Evolutionary conservation across 2,797 vertebrate species (phyloP), one percentile per base, ranked within the genome.

Genomic region (Schizopygopsis pylzovi): DNA sequence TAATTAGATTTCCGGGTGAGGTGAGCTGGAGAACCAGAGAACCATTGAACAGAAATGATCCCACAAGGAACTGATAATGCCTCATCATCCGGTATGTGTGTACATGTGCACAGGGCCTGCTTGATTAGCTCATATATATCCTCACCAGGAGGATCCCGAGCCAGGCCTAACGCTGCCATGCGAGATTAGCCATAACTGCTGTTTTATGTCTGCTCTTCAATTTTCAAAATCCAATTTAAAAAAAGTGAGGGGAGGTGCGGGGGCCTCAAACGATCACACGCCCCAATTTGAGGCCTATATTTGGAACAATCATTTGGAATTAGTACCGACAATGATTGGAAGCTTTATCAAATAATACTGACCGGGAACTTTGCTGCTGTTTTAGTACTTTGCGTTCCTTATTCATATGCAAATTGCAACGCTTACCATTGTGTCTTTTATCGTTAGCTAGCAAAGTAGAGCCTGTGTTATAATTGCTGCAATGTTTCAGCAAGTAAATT

Each of bases 141-240:
- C 45, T 81, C 83, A 59, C 65, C 86, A 81, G 78, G 83, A 81
- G 63, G 86, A 81, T 80, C 68, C 33, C n/a, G 15, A 84, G 78
- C 67, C 28, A 81, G 54, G 52, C 83, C 73, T 81, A 72, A 49
- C 28, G 54, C 43, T 71, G 79, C 79, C 82, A 81, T 41, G 3
- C 6, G 61, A 85, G 86, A 87, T 75, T 73, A 81, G 56, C 78
- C 68, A 80, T 75, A 72, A 85, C 67, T 18, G 13, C 86, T 25
- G 59, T 67, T 76, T 84, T 77, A 87, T 85, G 79, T 85, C 86
- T 85, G 78, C 78, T 87, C 86, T 85, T 87, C 72, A 87, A 84
- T 87, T 85, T 85, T 81, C 78, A 87, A 87, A 84, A 85, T 87
- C 86, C 68, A 84, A 59, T 85, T 85, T 76, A 65, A 81, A 76